phyloP scores from a whole-genome alignment of 2,797 vertebrate species.

The Enteromius radiatus region DNA sequence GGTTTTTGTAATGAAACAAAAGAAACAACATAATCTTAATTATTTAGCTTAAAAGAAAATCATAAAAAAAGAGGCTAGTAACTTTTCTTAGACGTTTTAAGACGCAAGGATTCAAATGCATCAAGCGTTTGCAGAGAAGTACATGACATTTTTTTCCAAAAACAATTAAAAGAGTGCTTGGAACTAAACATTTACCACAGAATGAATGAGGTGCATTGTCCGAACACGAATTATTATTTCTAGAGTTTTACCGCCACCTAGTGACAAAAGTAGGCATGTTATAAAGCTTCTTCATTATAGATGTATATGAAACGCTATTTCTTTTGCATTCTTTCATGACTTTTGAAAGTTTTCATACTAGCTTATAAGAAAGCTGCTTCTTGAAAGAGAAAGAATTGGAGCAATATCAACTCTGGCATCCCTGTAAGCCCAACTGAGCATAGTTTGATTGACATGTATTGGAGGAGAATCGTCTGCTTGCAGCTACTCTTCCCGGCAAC shows the following conservation, averaged over 20 bases:
- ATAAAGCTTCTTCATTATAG: background rate
- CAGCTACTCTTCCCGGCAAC: slow-evolving; percentile 64
- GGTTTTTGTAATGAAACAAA: background rate
- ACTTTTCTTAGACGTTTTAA: background rate
- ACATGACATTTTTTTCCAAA: background rate
- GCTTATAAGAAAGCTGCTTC: background rate
- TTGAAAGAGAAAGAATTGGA: background rate
- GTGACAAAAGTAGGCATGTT: slow-evolving; percentile 35
- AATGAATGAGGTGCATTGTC: slow-evolving; percentile 2
- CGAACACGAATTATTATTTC: slow-evolving; percentile 49
- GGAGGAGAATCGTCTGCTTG: slow-evolving; percentile 68
- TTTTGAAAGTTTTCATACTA: background rate
- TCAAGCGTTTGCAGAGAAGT: background rate
- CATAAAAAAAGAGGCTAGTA: background rate
- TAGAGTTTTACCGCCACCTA: slow-evolving; percentile 70
- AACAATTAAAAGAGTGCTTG: background rate
- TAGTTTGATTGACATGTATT: slow-evolving; percentile 39
- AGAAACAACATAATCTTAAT: background rate
- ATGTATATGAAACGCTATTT: background rate
- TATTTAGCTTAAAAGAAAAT: background rate
- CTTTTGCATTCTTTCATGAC: background rate
- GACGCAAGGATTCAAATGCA: background rate
- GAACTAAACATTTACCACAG: background rate
- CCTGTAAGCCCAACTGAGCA: slow-evolving; percentile 36
- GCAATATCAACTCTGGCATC: slow-evolving; percentile 36